Evolutionary conservation across 2,113 vertebrate species (phyloP).

Genomic region (Pleuronectes platessa): DNA sequence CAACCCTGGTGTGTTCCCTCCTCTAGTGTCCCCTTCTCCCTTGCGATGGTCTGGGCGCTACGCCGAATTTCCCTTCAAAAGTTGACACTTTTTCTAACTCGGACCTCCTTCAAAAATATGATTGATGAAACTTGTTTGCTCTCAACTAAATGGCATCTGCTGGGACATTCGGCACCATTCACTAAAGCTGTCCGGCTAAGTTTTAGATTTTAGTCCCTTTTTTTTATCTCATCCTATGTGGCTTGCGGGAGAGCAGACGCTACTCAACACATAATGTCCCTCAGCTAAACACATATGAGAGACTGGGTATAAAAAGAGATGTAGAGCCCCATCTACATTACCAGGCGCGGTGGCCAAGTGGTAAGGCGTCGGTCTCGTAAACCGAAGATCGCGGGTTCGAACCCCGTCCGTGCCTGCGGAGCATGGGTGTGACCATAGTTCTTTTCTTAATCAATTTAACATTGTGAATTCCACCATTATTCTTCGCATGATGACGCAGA

Average conservation of each 20-base stretch:
- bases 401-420: slow-evolving; percentile 87
- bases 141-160: fast-evolving
- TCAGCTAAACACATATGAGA: no score
- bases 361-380: slow-evolving; percentile 96
- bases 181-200: background rate
- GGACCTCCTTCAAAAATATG: no score
- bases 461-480: no score
- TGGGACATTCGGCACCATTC: background rate
- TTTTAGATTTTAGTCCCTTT: background rate
- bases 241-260: no score
- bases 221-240: no score
- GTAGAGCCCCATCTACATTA: background rate
- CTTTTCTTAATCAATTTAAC: no score
- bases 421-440: no score
- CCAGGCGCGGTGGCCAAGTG: slow-evolving; percentile 93
- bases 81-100: background rate
- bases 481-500: no score
- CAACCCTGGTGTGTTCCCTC: background rate
- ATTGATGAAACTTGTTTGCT: fast-evolving
- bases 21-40: background rate
- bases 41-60: background rate
- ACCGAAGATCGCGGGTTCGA: slow-evolving; percentile 92
- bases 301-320: no score
- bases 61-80: background rate
- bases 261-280: no score